Evolutionary conservation across 2,113 vertebrate genomes (phyloP), one percentile per base, ranked within the genome.

Genomic region (Takifugu bimaculatus): DNA sequence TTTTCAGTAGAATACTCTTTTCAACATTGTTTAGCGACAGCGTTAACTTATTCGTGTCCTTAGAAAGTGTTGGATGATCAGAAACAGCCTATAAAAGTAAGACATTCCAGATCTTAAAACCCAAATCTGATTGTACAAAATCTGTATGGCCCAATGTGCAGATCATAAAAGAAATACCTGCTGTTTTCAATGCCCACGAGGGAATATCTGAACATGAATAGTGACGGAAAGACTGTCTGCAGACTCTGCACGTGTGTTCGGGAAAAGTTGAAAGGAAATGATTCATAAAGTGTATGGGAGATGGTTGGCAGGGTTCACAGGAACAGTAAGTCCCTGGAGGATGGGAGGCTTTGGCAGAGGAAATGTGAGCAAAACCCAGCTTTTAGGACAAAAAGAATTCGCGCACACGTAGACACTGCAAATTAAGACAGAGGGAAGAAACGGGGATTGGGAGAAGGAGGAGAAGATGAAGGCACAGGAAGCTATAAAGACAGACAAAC

Each of bases 261-360:
- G 60, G 3, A 26, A 60, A 66, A 68, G 77, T 72, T 73, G 54
- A 20, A 83, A 83, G 85, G 88, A 90, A 88, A 81, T 87, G 68
- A 85, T 87, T 87, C 79, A 88, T 87, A 87, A 87, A 87, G 74
- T 25, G 44, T 69, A 83, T 28, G 61, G 85, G 77, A 80, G 59
- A 69, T 63, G 83, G 82, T 70, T 90, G 89, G 87, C 86, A 89
- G 80, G 70, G 76, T 63, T 84, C 51, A 63, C 54, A 78, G 58
- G 77, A 89, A 88, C 84, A 85, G 73, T 84, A 74, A 80, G 83
- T 81, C 88, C 78, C 80, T 70, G 63, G 80, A 87, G 86, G 87
- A 90, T 85, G 82, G 85, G 84, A 80, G 75, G 84, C 84, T 85
- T 87, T 90, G 75, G 88, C 81, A 87, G 76, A 75, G 44, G 60